Evolutionary conservation across 2,797 vertebrate species (phyloP).

Genomic region (Calcarius lapponicus): DNA sequence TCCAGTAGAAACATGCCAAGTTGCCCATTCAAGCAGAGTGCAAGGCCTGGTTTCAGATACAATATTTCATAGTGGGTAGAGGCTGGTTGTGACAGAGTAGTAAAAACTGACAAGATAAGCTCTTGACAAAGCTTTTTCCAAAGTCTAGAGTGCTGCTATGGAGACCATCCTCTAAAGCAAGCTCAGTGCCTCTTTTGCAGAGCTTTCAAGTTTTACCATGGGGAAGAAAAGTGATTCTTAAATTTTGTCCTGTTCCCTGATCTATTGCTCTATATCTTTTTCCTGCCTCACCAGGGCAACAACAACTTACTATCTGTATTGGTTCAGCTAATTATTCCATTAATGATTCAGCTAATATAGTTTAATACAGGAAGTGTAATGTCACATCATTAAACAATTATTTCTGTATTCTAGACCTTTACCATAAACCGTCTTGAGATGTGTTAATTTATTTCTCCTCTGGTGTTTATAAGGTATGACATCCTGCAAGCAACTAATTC

Average conservation of each 20-base stretch:
- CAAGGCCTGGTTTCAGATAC: neutral
- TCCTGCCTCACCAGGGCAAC: neutral
- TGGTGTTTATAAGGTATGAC: conserved; percentile 43
- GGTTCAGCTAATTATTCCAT: conserved; percentile 27
- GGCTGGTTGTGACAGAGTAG: neutral
- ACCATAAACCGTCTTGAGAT: conserved; percentile 12
- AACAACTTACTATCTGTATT: neutral
- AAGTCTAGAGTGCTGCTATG: neutral
- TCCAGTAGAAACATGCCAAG: neutral
- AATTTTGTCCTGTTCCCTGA: neutral
- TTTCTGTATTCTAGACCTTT: conserved; percentile 48
- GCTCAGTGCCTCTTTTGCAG: neutral
- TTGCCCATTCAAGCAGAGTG: neutral
- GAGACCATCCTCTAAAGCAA: neutral
- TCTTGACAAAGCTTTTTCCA: neutral
- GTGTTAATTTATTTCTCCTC: conserved; percentile 45
- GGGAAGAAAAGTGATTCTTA: neutral
- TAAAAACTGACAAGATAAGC: neutral
- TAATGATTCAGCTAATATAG: conserved; percentile 2
- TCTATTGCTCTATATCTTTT: neutral
- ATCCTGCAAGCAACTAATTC: conserved; percentile 52
- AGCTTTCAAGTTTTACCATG: neutral
- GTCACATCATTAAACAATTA: conserved; percentile 24
- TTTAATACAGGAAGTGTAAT: conserved; percentile 12
- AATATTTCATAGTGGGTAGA: neutral